Evolutionary conservation across 2,797 vertebrate species (phyloP), one percentile per base, ranked within the genome.

Genomic region (Phoxinus dragarum): DNA sequence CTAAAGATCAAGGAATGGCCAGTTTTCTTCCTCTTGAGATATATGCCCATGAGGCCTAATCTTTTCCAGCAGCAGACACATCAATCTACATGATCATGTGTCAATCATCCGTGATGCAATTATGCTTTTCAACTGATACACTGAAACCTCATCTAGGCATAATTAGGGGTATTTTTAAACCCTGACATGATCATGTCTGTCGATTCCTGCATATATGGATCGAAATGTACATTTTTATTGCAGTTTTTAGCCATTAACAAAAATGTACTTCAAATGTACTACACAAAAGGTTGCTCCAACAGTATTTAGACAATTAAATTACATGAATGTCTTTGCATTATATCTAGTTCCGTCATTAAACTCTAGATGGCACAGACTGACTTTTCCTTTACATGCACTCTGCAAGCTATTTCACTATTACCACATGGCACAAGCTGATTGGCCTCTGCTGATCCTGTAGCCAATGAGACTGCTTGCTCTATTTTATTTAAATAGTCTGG

Each of bases 41-140:
- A 27, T 84, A 38, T 71, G 36, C 74, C 49, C 38, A 40, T 23
- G 40, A 79, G 66, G 6, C 67, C 14, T n/a, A 17, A 84, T 73
- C 68, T 72, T 44, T 80, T 54, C 42, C 36, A 27, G 23, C 56
- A 80, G 40, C 44, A 4, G 68, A 79, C 67, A 47, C 67, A 49
- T 47, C 67, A 64, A 36, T 71, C 14, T 59, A 47, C 42, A 11
- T 47, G 17, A 56, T 79, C 75, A 36, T 47, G 67, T 85, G 84
- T 49, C 84, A 85, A 34, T 85, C 67, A 61, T 61, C 42, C 27
- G 12, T 71, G 68, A 80, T 66, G 54, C 68, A 80, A 49, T 64
- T 17, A 11, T 34, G 7, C 77, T 52, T 85, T 64, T 74, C 6
- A n/a, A 38, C 59, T 31, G 42, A 34, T 27, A 44, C 27, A 21